phyloP scores from a whole-genome alignment of 2,797 vertebrate species.

The Lemur catta region DNA sequence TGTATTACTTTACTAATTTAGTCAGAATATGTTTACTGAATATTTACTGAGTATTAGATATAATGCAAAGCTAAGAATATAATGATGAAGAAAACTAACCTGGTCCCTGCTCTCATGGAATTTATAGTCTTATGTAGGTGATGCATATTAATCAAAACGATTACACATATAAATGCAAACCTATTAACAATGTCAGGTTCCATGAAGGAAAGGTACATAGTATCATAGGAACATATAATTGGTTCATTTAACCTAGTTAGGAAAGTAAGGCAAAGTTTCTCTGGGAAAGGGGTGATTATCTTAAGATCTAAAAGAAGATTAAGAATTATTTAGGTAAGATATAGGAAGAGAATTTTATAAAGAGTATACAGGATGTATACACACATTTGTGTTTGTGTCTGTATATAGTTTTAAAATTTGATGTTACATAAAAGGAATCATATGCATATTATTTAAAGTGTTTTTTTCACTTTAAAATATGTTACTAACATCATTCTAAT shows the following conservation, averaged over 20 bases:
- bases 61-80: not conserved
- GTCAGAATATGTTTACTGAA: not conserved
- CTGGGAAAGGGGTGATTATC: not conserved
- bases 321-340: not conserved
- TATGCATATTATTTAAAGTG: not conserved
- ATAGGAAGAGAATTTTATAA: not conserved
- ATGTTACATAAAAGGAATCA: not conserved
- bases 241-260: not conserved
- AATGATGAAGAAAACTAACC: not conserved
- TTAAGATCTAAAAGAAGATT: not conserved
- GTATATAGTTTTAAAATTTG: not conserved
- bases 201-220: not conserved
- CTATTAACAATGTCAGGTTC: not conserved
- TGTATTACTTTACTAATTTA: not conserved
- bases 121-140: not conserved
- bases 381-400: not conserved
- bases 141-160: not conserved
- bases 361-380: not conserved
- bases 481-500: not conserved
- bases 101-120: not conserved
- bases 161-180: not conserved
- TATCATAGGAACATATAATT: not conserved
- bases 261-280: not conserved
- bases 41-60: not conserved
- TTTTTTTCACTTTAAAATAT: conserved; percentile 1